Conservation (phyloP, 2,888 invertebrate genomes). For the Leptinotarsa juncta region DNA sequence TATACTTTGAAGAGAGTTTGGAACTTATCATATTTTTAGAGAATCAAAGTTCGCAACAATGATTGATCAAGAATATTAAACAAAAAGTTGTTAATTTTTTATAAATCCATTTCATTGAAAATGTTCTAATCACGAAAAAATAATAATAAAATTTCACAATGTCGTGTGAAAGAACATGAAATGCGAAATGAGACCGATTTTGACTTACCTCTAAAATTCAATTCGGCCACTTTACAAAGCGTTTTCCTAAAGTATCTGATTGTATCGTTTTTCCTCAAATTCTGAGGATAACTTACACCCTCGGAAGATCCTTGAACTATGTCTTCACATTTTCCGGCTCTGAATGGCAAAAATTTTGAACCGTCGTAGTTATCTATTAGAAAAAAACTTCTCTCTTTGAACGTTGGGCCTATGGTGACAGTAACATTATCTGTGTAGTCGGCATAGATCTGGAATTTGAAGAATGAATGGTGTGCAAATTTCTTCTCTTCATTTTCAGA, state of each 20-base stretch:
- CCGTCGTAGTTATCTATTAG: slow-evolving; percentile 72
- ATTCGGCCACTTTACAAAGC: slow-evolving; percentile 72
- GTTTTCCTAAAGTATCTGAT: slow-evolving; percentile 77
- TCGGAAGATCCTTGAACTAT: slow-evolving; percentile 74
- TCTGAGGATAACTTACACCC: slow-evolving; percentile 73
- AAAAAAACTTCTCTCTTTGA: slow-evolving; percentile 73
- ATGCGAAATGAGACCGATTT: background rate
- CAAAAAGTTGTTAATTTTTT: too few relatives aligned
- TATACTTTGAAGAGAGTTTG: too few relatives aligned
- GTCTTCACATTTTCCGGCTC: slow-evolving; percentile 70
- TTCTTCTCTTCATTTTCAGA: background rate
- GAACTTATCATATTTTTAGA: too few relatives aligned
- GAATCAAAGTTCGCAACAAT: too few relatives aligned
- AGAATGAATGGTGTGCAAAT: background rate
- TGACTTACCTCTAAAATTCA: slow-evolving; percentile 69
- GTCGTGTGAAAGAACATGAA: too few relatives aligned
- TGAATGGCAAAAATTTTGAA: slow-evolving; percentile 69
- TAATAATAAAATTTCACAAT: too few relatives aligned
- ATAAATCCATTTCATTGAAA: too few relatives aligned
- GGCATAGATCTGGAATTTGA: slow-evolving; percentile 70
- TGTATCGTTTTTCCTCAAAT: slow-evolving; percentile 69
- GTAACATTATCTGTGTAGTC: slow-evolving; percentile 73
- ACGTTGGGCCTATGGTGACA: slow-evolving; percentile 71
- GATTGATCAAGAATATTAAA: too few relatives aligned
- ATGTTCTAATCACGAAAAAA: too few relatives aligned